A percentile compares a stretch with the other conserved stretches of the same genome.
Evolutionary conservation across 2,888 invertebrate genomes (phyloP).

Genomic region (Sepioteuthis lessoniana): DNA sequence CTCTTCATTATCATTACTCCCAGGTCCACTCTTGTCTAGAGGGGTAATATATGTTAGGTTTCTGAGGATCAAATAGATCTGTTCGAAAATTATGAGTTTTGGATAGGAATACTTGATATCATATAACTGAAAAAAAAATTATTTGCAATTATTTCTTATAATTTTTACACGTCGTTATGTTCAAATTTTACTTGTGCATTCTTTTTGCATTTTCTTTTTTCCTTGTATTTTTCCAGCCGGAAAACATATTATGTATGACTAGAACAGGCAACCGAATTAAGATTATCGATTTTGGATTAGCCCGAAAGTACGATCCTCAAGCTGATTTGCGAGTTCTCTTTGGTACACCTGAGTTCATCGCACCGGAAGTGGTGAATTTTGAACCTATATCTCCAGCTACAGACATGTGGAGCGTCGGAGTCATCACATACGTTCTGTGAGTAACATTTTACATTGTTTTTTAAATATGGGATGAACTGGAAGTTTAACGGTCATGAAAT

Average conservation of each 20-base stretch:
- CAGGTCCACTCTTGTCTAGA: too few relatives aligned
- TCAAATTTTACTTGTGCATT: background rate
- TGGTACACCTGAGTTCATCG: conserved; percentile 99
- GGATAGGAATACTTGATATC: too few relatives aligned
- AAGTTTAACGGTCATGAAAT: too few relatives aligned
- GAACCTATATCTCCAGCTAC: conserved; percentile 96
- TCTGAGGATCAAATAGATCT: too few relatives aligned
- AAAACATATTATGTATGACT: conserved; percentile 97
- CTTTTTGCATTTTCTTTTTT: conserved; percentile 40
- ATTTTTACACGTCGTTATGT: background rate
- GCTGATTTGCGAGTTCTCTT: conserved; percentile 91
- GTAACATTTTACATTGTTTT: conserved; percentile 73
- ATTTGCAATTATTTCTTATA: background rate
- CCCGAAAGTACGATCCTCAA: conserved; percentile 91
- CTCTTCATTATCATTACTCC: too few relatives aligned
- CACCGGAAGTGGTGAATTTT: conserved; percentile 98
- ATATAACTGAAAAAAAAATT: too few relatives aligned
- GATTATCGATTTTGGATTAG: conserved; percentile 98
- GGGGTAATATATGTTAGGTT: too few relatives aligned
- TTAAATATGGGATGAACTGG: background rate
- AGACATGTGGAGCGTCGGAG: conserved; percentile 99
- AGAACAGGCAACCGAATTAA: conserved; percentile 98
- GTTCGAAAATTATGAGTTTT: too few relatives aligned
- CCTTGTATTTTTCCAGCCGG: conserved; percentile 82
- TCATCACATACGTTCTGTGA: conserved; percentile 98